Percentiles rank a stretch among this genome's conserved stretches.
Conservation (phyloP, 2,113 vertebrate species). For the Trinectes maculatus region DNA sequence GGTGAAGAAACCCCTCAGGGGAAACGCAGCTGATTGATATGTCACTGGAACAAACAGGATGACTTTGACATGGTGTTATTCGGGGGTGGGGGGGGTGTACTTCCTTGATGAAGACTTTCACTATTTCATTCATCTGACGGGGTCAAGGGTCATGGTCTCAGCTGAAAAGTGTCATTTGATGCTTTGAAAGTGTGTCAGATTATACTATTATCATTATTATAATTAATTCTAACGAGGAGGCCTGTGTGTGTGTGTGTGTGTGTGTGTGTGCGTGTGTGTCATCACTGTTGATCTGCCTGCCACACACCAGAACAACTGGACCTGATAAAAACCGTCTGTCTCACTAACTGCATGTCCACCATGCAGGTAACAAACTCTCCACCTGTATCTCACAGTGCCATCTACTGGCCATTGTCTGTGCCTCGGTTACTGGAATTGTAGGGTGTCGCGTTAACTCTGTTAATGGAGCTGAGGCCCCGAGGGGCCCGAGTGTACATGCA, state of each 20-base stretch:
- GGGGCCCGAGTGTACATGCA: not conserved
- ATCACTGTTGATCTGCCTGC: too few relatives aligned
- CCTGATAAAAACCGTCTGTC: slow-evolving; percentile 10
- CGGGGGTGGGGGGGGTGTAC: not conserved
- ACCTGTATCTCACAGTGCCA: slow-evolving; percentile 63
- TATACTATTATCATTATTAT: too few relatives aligned
- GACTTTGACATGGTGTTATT: slow-evolving; percentile 37
- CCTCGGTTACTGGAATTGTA: too few relatives aligned
- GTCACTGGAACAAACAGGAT: slow-evolving; percentile 37
- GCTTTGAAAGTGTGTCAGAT: too few relatives aligned
- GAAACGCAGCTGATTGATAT: slow-evolving; percentile 38
- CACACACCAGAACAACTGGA: slow-evolving; percentile 8
- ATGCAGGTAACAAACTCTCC: not conserved
- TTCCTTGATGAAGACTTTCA: slow-evolving; percentile 9
- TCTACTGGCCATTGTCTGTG: slow-evolving; percentile 43
- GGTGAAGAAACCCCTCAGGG: slow-evolving; percentile 35
- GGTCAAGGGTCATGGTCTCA: slow-evolving; percentile 4
- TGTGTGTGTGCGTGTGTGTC: too few relatives aligned
- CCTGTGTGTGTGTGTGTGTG: too few relatives aligned
- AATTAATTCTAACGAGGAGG: too few relatives aligned
- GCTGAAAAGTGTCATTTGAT: not conserved
- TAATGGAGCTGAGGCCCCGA: slow-evolving; percentile 5
- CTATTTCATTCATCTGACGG: not conserved
- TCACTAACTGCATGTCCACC: not conserved
- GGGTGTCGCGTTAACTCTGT: not conserved